Percentiles rank a stretch among this genome's conserved stretches.
These are phyloP conservation scores for Gopherus evgoodei DNA, from an alignment of 2,113 vertebrate species.

Conservation along the genomic window DNA sequence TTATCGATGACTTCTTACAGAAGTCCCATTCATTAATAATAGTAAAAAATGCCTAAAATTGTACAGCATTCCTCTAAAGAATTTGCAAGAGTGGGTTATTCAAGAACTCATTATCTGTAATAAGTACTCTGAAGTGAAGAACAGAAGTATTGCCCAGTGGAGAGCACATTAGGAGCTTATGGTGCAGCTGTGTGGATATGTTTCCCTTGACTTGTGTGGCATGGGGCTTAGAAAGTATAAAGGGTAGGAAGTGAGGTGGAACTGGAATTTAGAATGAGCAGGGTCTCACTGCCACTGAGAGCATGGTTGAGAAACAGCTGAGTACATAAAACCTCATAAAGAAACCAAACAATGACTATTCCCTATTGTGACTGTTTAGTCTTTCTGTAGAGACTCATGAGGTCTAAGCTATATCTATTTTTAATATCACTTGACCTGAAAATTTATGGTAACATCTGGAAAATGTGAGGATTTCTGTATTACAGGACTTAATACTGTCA, in stretches of 20 bases:
- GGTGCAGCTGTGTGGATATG: slow-evolving; percentile 80
- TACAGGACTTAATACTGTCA: slow-evolving; percentile 53
- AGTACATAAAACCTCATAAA: slow-evolving; percentile 92
- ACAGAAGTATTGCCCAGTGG: not conserved
- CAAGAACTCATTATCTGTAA: slow-evolving; percentile 68
- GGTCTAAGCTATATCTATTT: slow-evolving; percentile 87
- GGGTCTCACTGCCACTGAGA: slow-evolving; percentile 79
- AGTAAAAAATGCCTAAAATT: slow-evolving; percentile 25
- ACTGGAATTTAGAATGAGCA: slow-evolving; percentile 82
- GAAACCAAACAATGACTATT: slow-evolving; percentile 94
- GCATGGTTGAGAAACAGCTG: slow-evolving; percentile 86
- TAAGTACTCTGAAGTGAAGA: slow-evolving; percentile 70
- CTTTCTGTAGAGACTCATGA: slow-evolving; percentile 87
- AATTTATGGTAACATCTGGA: slow-evolving; percentile 86
- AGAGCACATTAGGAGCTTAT: slow-evolving; percentile 47
- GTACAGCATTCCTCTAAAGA: slow-evolving; percentile 50
- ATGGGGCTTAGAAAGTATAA: slow-evolving; percentile 80
- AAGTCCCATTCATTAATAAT: slow-evolving; percentile 52
- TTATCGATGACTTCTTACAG: slow-evolving; percentile 32
- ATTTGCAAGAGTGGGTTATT: slow-evolving; percentile 67
- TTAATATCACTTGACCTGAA: slow-evolving; percentile 91
- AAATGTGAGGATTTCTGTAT: slow-evolving; percentile 69
- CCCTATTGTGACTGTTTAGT: slow-evolving; percentile 96
- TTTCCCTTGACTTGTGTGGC: slow-evolving; percentile 86
- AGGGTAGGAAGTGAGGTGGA: slow-evolving; percentile 86